A percentile compares a stretch with the other conserved stretches of the same genome.
phyloP scores from a whole-genome alignment of 2,888 invertebrate genomes.

The Nipponacmea schrenckii region DNA sequence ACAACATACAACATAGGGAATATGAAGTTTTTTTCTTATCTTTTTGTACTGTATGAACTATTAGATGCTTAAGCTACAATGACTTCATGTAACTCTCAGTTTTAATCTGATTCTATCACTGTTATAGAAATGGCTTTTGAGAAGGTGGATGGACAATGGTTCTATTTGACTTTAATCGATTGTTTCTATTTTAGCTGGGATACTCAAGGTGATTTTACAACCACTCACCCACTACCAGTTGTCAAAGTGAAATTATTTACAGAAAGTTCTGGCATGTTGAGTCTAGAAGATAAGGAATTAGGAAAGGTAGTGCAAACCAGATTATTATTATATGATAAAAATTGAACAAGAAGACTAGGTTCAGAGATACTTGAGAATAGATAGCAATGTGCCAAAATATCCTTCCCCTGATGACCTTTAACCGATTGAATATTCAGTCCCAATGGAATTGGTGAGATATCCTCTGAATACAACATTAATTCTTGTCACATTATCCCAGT shows the following conservation, averaged over 20 bases:
- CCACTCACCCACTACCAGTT: constrained; percentile 94
- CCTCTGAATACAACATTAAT: too few species aligned
- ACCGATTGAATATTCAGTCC: too few species aligned
- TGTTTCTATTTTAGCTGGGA: constrained; percentile 83
- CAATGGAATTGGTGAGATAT: too few species aligned
- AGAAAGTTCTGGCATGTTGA: constrained; percentile 95
- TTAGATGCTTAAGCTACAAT: background rate
- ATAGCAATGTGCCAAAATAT: too few species aligned
- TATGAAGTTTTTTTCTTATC: background rate
- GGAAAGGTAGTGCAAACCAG: constrained; percentile 75
- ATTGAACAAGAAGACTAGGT: too few species aligned
- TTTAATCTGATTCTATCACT: too few species aligned
- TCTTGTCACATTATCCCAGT: too few species aligned
- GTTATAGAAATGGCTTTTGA: background rate
- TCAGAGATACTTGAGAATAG: too few species aligned
- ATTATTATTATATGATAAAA: background rate
- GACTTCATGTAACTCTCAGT: background rate
- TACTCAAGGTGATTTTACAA: constrained; percentile 99
- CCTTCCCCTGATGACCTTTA: too few species aligned
- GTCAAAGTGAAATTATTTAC: constrained; percentile 98
- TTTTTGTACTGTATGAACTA: background rate
- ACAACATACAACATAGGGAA: background rate
- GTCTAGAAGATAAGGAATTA: constrained; percentile 98
- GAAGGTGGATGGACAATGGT: too few species aligned
- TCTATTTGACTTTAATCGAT: too few species aligned